Base-by-base conservation (phyloP, 2,888 invertebrate species). In the Syrphus vitripennis region DNA sequence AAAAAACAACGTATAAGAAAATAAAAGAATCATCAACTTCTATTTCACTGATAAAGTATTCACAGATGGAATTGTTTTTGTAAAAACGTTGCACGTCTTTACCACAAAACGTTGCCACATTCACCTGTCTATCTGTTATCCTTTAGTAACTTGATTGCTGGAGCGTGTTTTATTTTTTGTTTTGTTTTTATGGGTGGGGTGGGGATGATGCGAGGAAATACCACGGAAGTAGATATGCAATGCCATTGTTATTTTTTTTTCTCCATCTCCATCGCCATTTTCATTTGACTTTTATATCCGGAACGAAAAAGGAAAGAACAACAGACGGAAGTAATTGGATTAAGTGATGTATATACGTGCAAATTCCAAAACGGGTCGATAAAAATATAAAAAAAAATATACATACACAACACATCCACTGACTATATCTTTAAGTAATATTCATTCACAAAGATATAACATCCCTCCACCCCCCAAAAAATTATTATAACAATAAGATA, bases 311-410 rank as follows among this genome's bases (percentile, higher is more conserved):
- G n/a, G 37, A 50, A 77, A 50, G 45, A 77, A 77, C 59, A 83
- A 81, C 76, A 81, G 84, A 81, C 76, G 57, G 61, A 84, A 84
- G 84, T 84, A 84, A 84, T 84, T 81, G 81, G 76, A 84, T 84
- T 84, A 84, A 84, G 69, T 72, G 67, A 72, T 26, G 59, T 59
- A 48, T 69, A 61, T 53, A 72, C 67, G 71, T 67, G 65, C 67
- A 83, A 67, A 71, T 53, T 50, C 59, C 40, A 78, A 67, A 24
- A 59, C 26, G 29, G 42, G 16, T 65, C 45, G 59, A 77, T 69
- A 61, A 40, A 16, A 26, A 48, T 45, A 57, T 70, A 78, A 37
- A 71, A 29, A 59, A 57, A 63, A 26, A 26, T 53, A 67, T 24
- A 48, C 48, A 31, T 34, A 14, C 34, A n/a, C 37, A 61, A 16